Evolutionary conservation across 2,113 vertebrate species (phyloP), one percentile per base, ranked within the genome.

Genomic region (Atractosteus spatula): DNA sequence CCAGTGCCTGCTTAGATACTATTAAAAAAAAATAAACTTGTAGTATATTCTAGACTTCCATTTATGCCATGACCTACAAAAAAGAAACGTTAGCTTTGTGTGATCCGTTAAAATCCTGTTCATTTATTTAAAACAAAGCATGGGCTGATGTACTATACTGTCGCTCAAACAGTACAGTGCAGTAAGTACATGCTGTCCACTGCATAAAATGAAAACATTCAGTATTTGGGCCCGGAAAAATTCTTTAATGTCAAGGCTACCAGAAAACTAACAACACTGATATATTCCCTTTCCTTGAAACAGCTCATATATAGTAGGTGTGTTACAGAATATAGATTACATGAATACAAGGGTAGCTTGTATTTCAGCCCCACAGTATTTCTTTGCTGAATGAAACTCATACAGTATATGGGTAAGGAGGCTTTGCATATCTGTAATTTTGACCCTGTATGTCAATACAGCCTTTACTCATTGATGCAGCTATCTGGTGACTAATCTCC

Each of bases 401-500:
- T 14, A n/a, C 56, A 14, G n/a, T 12, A n/a, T 12, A 59, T 12
- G 56, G 56, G 3, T 59, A 59, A 59, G 56, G 56, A 7, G 3
- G 56, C 47, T 51, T 12, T 12, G 7, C 12, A 14, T 14, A n/a
- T 14, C 56, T n/a, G 11, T 4, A 4, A 51, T 5, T 51, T 13
- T 12, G 13, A 12, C 56, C 56, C 14, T 42, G 17, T 64, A n/a
- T 41, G 62, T 64, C 62, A 64, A 64, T 64, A 17, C 41, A 17
- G 62, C 16, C 62, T 17, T 3, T 64, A 29, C 41, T 64, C 17
- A 41, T 7, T 16, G 62, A 16, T 7, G 41, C 17, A 69, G 76
- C 76, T 86, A 86, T 87, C 84, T 83, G 82, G 81, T 82, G 81
- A 77, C 75, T 79, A 69, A 76, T 71, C 77, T n/a, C 67, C 5